Percentiles rank a stretch among this genome's conserved stretches.
Conservation (phyloP, 2,888 invertebrate genomes). For the Chaetogeoica ovagalla region DNA sequence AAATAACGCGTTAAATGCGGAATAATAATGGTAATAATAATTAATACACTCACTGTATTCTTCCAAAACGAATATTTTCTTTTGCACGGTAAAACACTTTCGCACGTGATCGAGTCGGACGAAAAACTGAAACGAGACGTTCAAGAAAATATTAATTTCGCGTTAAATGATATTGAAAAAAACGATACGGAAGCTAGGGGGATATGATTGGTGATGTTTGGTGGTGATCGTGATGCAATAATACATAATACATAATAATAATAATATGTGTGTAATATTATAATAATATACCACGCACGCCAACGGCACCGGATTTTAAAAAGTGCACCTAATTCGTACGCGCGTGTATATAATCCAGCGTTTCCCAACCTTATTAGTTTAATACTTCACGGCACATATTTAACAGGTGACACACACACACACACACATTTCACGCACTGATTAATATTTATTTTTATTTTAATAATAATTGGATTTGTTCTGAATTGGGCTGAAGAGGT, state of each 20-base stretch:
- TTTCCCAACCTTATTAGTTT: no score
- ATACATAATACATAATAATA: no score
- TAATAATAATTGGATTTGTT: no score
- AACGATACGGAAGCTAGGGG: neutral
- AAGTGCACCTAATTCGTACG: slow-evolving; percentile 12
- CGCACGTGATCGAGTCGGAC: slow-evolving; percentile 98
- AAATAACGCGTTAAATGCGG: neutral
- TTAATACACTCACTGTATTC: slow-evolving; percentile 93
- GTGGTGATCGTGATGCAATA: neutral
- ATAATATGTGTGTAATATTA: slow-evolving; percentile 3
- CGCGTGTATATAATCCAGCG: no score
- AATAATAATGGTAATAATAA: neutral
- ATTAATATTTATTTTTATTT: no score
- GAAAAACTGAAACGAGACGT: slow-evolving; percentile 85
- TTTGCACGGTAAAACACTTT: slow-evolving; percentile 99
- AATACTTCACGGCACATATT: no score
- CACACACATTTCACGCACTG: no score
- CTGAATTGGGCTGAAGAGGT: no score
- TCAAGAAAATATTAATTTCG: neutral
- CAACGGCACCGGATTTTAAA: slow-evolving; percentile 33
- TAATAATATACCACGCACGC: slow-evolving; percentile 6
- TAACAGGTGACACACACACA: no score
- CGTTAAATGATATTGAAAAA: no score
- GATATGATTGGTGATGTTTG: neutral
- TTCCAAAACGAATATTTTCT: slow-evolving; percentile 98